Percentiles rank a stretch among this genome's conserved stretches.
These are phyloP conservation scores for Champsocephalus gunnari DNA, from an alignment of 2,797 vertebrate species.

Conservation along the genomic window DNA sequence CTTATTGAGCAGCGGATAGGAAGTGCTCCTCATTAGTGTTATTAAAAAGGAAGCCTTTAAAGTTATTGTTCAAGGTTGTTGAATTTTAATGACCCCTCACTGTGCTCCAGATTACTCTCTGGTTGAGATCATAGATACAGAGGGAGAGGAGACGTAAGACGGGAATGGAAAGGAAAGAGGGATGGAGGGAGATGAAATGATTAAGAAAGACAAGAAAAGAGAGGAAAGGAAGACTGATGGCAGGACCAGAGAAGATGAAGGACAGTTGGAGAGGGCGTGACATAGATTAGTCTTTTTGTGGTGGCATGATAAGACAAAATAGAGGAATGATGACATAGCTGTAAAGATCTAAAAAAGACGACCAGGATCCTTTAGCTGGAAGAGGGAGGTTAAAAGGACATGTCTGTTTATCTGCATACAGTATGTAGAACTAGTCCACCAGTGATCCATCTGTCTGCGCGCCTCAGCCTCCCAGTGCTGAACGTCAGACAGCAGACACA, in stretches of 20 bases:
- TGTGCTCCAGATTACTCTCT: slow-evolving; percentile 60
- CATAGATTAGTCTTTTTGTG: slow-evolving; percentile 46
- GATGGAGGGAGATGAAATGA: neutral
- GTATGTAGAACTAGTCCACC: slow-evolving; percentile 2
- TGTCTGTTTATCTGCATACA: slow-evolving; percentile 21
- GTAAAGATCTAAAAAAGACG: slow-evolving; percentile 34
- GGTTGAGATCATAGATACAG: slow-evolving; percentile 28
- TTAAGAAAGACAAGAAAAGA: slow-evolving; percentile 2
- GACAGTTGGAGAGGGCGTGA: slow-evolving; percentile 14
- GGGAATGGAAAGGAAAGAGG: neutral
- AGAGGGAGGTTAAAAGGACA: slow-evolving; percentile 16
- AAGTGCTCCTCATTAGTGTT: slow-evolving; percentile 53
- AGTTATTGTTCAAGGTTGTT: slow-evolving; percentile 64
- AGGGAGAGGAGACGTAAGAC: neutral
- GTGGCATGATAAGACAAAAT: slow-evolving; percentile 30
- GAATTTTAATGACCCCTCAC: slow-evolving; percentile 65
- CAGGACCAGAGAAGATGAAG: neutral
- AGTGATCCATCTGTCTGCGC: slow-evolving; percentile 35
- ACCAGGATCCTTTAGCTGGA: slow-evolving; percentile 6
- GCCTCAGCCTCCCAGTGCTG: slow-evolving; percentile 26
- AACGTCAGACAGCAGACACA: slow-evolving; percentile 51
- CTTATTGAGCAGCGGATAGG: slow-evolving; percentile 20
- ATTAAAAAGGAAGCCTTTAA: slow-evolving; percentile 59
- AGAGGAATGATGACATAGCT: slow-evolving; percentile 49
- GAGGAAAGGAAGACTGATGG: neutral